Evolutionary conservation across 2,113 vertebrate species (phyloP).

Genomic region (Chaenogobius annularis): DNA sequence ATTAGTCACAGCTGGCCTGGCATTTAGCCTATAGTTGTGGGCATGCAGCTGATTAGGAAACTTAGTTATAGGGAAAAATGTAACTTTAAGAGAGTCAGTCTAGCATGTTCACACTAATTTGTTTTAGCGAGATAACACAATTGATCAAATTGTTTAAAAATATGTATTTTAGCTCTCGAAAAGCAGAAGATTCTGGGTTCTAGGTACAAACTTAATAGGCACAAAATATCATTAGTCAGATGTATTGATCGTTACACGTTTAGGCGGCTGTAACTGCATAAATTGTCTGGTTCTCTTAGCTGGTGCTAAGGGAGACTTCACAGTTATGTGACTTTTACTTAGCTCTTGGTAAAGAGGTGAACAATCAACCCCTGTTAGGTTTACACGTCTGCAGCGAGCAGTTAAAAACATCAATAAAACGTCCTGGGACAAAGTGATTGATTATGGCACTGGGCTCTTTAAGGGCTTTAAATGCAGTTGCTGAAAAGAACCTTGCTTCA

Average conservation of each 20-base stretch:
- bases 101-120: slow-evolving; percentile 21
- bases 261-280: no score
- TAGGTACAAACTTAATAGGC: no score
- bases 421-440: slow-evolving; percentile 33
- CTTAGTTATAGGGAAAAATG: slow-evolving; percentile 15
- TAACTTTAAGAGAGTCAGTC: slow-evolving; percentile 16
- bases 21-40: slow-evolving; percentile 16
- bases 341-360: not conserved
- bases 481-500: slow-evolving; percentile 7
- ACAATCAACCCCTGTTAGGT: slow-evolving; percentile 35
- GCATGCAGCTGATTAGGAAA: slow-evolving; percentile 39
- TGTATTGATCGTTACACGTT: no score
- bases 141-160: slow-evolving; percentile 25
- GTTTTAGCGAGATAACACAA: slow-evolving; percentile 18
- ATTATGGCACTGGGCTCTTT: slow-evolving; percentile 34
- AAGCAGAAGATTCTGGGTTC: no score
- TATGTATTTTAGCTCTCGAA: no score
- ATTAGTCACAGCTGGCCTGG: slow-evolving; percentile 52
- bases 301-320: not conserved
- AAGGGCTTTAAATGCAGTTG: slow-evolving; percentile 26
- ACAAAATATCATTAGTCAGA: no score
- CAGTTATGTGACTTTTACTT: not conserved
- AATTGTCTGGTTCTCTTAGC: not conserved
- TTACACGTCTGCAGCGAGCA: slow-evolving; percentile 37
- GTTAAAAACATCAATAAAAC: slow-evolving; percentile 50